Percentiles rank a stretch among this genome's conserved stretches.
Conservation (phyloP, 2,888 invertebrate species). For the Cantharis rustica region DNA sequence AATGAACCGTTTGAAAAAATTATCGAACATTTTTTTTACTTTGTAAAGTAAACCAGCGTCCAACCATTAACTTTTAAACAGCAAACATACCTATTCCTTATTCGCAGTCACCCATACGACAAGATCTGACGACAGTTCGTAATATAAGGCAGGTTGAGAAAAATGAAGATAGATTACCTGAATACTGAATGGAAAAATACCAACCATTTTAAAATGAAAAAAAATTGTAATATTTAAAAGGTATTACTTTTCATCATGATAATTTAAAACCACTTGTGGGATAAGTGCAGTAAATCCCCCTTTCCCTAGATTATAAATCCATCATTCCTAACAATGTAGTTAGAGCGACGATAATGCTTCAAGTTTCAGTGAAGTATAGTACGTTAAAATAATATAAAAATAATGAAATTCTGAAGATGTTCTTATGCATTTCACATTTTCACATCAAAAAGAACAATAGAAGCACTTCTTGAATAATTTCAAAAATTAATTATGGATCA, state of each 20-base stretch:
- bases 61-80: too few species aligned
- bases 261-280: neutral
- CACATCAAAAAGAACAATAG: neutral
- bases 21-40: too few species aligned
- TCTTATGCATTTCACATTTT: neutral
- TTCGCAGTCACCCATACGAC: too few species aligned
- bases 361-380: neutral
- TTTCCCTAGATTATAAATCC: neutral
- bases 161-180: neutral
- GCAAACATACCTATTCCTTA: too few species aligned
- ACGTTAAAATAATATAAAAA: neutral
- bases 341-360: neutral
- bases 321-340: neutral
- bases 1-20: too few species aligned
- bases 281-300: neutral
- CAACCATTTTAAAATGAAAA: neutral
- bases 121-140: neutral
- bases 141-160: neutral
- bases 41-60: too few species aligned
- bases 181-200: neutral
- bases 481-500: neutral
- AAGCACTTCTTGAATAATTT: neutral
- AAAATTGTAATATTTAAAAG: neutral
- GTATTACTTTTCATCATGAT: neutral
- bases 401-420: neutral